Evolutionary conservation across 2,113 vertebrate species (phyloP).

Genomic region (Tor tambroides): DNA sequence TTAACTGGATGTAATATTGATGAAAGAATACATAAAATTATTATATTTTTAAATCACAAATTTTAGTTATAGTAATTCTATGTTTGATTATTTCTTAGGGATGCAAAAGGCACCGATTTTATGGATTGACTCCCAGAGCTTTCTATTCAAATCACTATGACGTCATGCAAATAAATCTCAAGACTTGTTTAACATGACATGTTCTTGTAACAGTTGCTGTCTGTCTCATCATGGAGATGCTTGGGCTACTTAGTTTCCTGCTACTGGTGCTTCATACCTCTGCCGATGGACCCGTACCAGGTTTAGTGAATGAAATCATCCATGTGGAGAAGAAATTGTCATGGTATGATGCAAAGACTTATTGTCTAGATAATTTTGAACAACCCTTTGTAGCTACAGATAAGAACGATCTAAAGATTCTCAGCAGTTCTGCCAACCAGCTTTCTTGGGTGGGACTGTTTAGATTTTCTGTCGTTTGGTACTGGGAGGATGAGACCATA

Average conservation of each 20-base stretch:
- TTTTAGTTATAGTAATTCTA: background rate
- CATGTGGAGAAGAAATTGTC: background rate
- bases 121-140: background rate
- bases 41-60: background rate
- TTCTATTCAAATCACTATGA: background rate
- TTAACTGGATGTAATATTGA: too few species aligned
- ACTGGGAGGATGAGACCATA: background rate
- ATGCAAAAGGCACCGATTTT: background rate
- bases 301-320: constrained; percentile 1
- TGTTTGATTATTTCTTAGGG: too few species aligned
- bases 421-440: background rate
- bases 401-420: background rate
- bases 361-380: background rate
- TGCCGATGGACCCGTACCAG: background rate
- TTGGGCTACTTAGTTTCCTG: background rate
- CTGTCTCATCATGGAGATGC: background rate
- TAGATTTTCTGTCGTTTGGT: background rate
- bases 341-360: background rate
- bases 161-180: background rate
- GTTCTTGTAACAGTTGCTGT: background rate
- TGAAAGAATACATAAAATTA: too few species aligned
- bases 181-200: background rate
- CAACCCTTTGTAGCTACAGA: background rate
- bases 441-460: constrained; percentile 2
- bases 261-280: background rate